Base-by-base conservation (phyloP, 2,113 vertebrate genomes). In the Heterotilapia buettikoferi region DNA sequence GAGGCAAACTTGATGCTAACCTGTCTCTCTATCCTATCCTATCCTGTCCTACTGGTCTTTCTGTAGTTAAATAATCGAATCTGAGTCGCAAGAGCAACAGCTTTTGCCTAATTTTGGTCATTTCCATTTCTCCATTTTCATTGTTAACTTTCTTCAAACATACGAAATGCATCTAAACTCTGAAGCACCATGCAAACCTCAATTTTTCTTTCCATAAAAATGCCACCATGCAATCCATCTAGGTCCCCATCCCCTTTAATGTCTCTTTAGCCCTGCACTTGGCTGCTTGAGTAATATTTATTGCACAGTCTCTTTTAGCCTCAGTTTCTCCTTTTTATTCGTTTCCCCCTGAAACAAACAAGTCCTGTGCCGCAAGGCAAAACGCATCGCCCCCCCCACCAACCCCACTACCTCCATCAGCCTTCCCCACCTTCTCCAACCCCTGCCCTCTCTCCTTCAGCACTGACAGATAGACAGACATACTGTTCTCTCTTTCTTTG, bases 381-480 rank as follows among this genome's bases (percentile, higher is more conserved):
- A 91, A 83, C 50, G 12, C 66, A 84, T 79, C 50, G 6, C 89
- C 38, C 61, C 11, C 61, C 38, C 88, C n/a, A 63, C 82, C 33
- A 33, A 52, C 36, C 11, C 84, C 78, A 53, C 38, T 86, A 83
- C 88, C 80, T 19, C 61, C 57, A 2, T 61, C 83, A 19, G 68
- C 79, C 88, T 85, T 33, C 89, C 90, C 90, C 83, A 68, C 83
- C 93, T 82, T 45, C 3, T 38, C 83, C 84, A 11, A 79, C 78
- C 21, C 50, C 80, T 90, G 78, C 92, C 92, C 92, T 92, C 93
- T 43, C 19, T 90, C 92, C 94, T 89, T 94, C 93, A 92, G 89
- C 84, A 84, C 93, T 96, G 95, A 96, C 95, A 96, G 92, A 95
- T 90, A 96, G 95, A 96, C 97, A 96, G 96, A 96, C 96, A 90